These are phyloP conservation scores for Monochamus saltuarius DNA, from an alignment of 1,140 invertebrate genomes.

Conservation along the genomic window DNA sequence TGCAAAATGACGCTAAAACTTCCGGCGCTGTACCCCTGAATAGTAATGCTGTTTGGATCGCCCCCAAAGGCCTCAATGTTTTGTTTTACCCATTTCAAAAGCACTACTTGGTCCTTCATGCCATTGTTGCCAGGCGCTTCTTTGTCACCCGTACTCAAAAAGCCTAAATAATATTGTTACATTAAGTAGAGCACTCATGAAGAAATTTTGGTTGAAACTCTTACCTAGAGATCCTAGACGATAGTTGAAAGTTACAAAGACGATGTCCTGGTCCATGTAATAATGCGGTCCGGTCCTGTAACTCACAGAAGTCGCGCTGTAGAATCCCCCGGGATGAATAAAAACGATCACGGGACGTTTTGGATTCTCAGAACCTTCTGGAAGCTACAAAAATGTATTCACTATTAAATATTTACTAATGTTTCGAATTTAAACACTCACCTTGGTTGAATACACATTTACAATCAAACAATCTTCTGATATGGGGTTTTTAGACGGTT, in stretches of 20 bases:
- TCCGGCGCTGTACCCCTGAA: conserved; percentile 69
- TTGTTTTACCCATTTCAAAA: conserved; percentile 67
- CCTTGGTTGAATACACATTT: conserved; percentile 63
- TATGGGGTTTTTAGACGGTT: conserved; percentile 54
- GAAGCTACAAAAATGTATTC: conserved; percentile 25
- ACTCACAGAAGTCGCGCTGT: conserved; percentile 37
- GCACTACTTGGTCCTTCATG: conserved; percentile 57
- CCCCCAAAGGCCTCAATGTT: conserved; percentile 73
- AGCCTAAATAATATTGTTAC: conserved; percentile 53
- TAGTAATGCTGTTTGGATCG: conserved; percentile 66
- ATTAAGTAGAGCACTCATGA: no score
- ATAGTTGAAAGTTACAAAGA: conserved; percentile 63
- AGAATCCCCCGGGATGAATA: conserved; percentile 55
- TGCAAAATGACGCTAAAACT: conserved; percentile 63
- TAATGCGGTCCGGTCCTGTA: conserved; percentile 51
- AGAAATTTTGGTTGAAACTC: neutral
- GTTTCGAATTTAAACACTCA: conserved; percentile 26
- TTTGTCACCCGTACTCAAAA: conserved; percentile 64
- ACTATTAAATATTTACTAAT: no score
- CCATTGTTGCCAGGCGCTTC: conserved; percentile 69
- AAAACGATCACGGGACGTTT: conserved; percentile 54
- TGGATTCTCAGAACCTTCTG: conserved; percentile 36
- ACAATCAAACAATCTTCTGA: conserved; percentile 69
- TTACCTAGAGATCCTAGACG: conserved; percentile 56
- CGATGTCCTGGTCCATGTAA: conserved; percentile 55